A percentile compares a stretch with the other conserved stretches of the same genome.
These are phyloP conservation scores for Chaenodraco wilsoni DNA, from an alignment of 2,797 vertebrate genomes.

Conservation along the genomic window DNA sequence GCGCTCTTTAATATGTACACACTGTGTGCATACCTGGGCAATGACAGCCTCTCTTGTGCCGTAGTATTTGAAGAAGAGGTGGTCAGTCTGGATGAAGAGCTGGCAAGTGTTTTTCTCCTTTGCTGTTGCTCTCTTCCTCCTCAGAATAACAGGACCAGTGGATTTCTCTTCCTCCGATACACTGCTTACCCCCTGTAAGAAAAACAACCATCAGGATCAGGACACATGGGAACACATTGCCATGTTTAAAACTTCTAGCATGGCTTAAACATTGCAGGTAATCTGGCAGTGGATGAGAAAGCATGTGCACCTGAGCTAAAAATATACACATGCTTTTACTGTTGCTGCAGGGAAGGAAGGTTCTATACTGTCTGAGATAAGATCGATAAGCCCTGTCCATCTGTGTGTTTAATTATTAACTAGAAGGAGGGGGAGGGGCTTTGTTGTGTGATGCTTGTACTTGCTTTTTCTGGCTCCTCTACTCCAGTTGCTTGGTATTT, in stretches of 20 bases:
- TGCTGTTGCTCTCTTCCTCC: constrained; percentile 89
- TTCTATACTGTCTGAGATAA: background rate
- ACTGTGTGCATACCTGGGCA: constrained; percentile 87
- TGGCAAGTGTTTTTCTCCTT: constrained; percentile 94
- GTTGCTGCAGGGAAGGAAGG: background rate
- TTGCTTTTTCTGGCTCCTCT: constrained; percentile 85
- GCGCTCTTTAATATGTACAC: background rate
- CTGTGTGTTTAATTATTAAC: constrained; percentile 41
- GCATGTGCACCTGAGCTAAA: constrained; percentile 10
- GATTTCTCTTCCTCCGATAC: constrained; percentile 51
- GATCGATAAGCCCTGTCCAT: constrained; percentile 27
- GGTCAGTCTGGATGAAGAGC: constrained; percentile 97
- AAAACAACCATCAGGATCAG: background rate
- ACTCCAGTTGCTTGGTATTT: constrained; percentile 90
- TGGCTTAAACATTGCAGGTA: background rate
- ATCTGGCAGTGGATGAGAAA: background rate
- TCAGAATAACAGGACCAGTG: constrained; percentile 88
- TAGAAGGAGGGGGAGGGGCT: background rate
- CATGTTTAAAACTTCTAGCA: background rate
- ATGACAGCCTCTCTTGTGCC: constrained; percentile 93
- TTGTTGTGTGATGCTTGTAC: constrained; percentile 43
- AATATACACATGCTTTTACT: constrained; percentile 1
- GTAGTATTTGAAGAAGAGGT: constrained; percentile 91
- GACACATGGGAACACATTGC: background rate
- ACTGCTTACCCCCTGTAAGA: constrained; percentile 53